A percentile compares a stretch with the other conserved stretches of the same genome.
Conservation (phyloP, 2,797 vertebrate species). For the Eurystomus glaucurus region DNA sequence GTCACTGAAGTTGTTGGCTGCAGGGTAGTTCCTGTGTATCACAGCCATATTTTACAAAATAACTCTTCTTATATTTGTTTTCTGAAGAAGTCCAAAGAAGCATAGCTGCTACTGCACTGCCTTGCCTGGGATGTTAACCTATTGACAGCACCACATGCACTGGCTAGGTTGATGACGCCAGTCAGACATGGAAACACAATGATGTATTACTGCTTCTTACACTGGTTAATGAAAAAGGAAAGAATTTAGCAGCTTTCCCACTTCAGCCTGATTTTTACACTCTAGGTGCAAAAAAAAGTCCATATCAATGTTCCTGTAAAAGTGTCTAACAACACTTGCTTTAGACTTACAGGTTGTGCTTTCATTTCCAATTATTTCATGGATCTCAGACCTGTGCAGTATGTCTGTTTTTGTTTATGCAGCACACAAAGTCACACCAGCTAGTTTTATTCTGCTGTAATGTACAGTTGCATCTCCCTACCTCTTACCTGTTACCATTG, state of each 20-base stretch:
- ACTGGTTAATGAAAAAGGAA: background rate
- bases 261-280: background rate
- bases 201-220: background rate
- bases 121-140: background rate
- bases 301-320: background rate
- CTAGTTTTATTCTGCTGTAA: background rate
- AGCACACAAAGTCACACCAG: background rate
- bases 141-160: background rate
- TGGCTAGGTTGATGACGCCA: background rate
- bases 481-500: background rate
- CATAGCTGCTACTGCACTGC: rapidly evolving
- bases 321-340: background rate
- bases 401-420: background rate
- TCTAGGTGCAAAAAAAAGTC: background rate
- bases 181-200: background rate
- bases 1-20: background rate
- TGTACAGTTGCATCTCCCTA: background rate
- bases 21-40: background rate
- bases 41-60: background rate
- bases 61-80: background rate
- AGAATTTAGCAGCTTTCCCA: background rate
- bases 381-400: background rate
- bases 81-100: background rate
- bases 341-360: background rate
- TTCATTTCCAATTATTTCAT: background rate